These are phyloP conservation scores for Ethmia dodecea DNA, from an alignment of 2,888 invertebrate genomes.

Conservation along the genomic window DNA sequence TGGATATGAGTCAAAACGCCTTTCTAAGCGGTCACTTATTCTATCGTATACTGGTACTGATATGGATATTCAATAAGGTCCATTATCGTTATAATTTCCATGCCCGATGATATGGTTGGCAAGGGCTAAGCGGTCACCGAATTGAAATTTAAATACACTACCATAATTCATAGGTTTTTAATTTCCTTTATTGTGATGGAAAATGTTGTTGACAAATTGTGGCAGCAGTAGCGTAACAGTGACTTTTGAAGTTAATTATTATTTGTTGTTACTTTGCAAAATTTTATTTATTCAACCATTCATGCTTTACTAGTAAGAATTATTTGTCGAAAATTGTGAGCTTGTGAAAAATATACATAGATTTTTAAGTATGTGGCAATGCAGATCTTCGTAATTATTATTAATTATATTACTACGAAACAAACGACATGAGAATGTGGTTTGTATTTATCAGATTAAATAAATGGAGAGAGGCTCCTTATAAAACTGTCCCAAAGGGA, in stretches of 20 bases:
- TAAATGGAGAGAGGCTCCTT: conserved; percentile 59
- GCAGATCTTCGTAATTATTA: conserved; percentile 74
- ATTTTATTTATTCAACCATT: conserved; percentile 71
- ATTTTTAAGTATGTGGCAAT: conserved; percentile 78
- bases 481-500: conserved; percentile 75
- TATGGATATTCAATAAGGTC: too few species aligned
- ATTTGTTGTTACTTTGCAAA: conserved; percentile 73
- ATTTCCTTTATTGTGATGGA: conserved; percentile 68
- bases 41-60: too few species aligned
- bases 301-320: conserved; percentile 63
- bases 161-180: conserved; percentile 52
- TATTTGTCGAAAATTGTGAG: conserved; percentile 61
- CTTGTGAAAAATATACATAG: conserved; percentile 76
- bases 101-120: too few species aligned
- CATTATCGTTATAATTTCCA: too few species aligned
- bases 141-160: conserved; percentile 56
- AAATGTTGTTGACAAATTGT: conserved; percentile 75
- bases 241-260: conserved; percentile 50
- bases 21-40: conserved; percentile 75
- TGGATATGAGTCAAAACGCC: conserved; percentile 76
- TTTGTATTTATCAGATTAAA: conserved; percentile 64
- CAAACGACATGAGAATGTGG: too few species aligned
- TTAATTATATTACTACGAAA: conserved; percentile 58
- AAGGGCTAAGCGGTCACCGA: too few species aligned
- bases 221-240: conserved; percentile 65